Percentiles rank a stretch among this genome's conserved stretches.
Evolutionary conservation across 1,140 invertebrate genomes (phyloP).

Genomic region (Aphelenchoides fujianensis): DNA sequence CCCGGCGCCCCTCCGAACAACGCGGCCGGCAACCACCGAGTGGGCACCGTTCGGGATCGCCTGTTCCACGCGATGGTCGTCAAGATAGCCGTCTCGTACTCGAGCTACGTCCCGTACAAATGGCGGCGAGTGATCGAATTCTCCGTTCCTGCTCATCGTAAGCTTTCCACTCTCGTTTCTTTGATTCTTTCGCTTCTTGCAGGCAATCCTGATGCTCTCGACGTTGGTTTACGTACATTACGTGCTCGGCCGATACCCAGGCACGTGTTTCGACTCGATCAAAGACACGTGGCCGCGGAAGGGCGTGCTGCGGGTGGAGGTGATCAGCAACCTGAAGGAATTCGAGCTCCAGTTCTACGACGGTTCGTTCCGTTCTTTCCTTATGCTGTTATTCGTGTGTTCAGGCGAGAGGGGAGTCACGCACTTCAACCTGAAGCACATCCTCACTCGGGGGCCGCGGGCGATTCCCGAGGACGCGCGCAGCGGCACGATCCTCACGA

Average conservation of each 20-base stretch:
- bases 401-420: constrained; percentile 13
- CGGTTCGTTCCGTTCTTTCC: no score
- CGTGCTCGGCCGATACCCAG: constrained; percentile 83
- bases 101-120: constrained; percentile 78
- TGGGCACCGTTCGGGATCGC: constrained; percentile 72
- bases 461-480: constrained; percentile 24
- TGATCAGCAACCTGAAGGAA: constrained; percentile 70
- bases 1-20: background rate
- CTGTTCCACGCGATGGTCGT: constrained; percentile 93
- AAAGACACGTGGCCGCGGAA: constrained; percentile 86
- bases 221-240: constrained; percentile 90
- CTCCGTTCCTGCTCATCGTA: constrained; percentile 70
- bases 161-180: constrained; percentile 9
- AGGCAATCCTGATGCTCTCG: constrained; percentile 82
- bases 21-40: background rate
- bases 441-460: constrained; percentile 28
- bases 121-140: constrained; percentile 84
- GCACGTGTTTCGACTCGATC: constrained; percentile 85
- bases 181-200: constrained; percentile 51
- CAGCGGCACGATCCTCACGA: constrained; percentile 1
- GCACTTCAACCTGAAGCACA: constrained; percentile 18
- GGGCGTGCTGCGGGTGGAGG: constrained; percentile 92
- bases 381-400: constrained; percentile 17
- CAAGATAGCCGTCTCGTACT: constrained; percentile 82
- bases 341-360: constrained; percentile 17